phyloP scores from a whole-genome alignment of 2,113 vertebrate genomes.

The Eptesicus fuscus region DNA sequence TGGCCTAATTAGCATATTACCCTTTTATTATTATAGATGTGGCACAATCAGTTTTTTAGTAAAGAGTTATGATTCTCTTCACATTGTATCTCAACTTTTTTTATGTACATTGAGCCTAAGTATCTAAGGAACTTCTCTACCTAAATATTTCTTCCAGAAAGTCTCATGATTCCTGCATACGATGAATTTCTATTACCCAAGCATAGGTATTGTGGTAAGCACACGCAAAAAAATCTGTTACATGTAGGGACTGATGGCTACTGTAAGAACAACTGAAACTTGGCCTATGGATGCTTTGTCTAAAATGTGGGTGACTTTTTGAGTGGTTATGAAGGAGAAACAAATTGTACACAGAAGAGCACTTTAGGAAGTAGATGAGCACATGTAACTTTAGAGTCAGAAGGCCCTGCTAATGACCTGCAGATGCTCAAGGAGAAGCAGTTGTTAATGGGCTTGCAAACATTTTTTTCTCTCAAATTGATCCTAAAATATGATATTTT shows the following conservation, averaged over 20 bases:
- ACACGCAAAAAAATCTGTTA: neutral
- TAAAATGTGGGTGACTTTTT: neutral
- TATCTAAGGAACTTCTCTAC: neutral
- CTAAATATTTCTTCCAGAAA: neutral
- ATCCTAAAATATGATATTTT: slow-evolving; percentile 41
- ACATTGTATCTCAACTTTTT: neutral
- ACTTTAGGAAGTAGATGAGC: neutral
- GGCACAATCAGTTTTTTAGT: neutral
- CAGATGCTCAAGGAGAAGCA: neutral
- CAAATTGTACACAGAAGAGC: neutral
- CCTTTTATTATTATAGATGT: no score
- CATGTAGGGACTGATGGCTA: neutral
- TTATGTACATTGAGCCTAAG: neutral
- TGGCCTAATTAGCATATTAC: no score
- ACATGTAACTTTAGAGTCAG: neutral
- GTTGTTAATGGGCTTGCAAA: neutral
- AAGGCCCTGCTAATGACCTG: neutral
- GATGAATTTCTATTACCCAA: neutral
- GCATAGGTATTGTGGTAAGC: neutral
- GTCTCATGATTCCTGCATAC: neutral
- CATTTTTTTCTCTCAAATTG: slow-evolving; percentile 16
- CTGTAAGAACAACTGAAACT: neutral
- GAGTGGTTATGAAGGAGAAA: neutral
- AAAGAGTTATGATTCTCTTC: neutral
- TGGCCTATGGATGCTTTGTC: neutral